phyloP scores from a whole-genome alignment of 2,113 vertebrate species.

The Peromyscus maniculatus region DNA sequence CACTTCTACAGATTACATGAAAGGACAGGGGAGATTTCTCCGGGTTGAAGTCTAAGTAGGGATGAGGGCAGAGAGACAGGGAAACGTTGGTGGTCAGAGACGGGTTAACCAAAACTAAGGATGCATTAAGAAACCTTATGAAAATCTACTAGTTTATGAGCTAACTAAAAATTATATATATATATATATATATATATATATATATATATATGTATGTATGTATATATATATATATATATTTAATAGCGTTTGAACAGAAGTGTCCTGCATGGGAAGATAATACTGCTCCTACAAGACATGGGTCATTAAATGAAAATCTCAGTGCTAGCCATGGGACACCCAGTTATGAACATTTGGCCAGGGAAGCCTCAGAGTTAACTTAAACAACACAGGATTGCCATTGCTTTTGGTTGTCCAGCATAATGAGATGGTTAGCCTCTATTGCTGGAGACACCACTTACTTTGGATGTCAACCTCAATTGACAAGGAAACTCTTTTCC shows the following conservation, averaged over 20 bases:
- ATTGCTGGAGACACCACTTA: not conserved
- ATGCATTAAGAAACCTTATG: not conserved
- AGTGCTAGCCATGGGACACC: not conserved
- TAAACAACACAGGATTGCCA: not conserved
- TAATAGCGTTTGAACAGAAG: not conserved
- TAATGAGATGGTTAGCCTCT: not conserved
- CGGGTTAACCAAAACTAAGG: not conserved
- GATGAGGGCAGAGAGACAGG: not conserved
- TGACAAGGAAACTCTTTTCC: not conserved
- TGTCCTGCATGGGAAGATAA: not conserved
- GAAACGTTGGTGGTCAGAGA: not conserved
- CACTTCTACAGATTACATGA: not conserved
- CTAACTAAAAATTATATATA: not conserved
- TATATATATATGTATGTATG: too few species aligned
- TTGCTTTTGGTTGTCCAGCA: not conserved
- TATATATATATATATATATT: not conserved
- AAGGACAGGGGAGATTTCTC: not conserved
- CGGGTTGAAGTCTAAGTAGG: not conserved
- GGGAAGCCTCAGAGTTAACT: not conserved
- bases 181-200: not conserved
- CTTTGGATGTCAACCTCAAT: not conserved
- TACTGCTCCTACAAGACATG: not conserved
- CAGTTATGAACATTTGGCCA: not conserved
- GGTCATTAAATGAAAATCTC: not conserved
- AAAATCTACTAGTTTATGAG: not conserved